phyloP scores from a whole-genome alignment of 2,888 invertebrate genomes.

The Yponomeuta sedellus region DNA sequence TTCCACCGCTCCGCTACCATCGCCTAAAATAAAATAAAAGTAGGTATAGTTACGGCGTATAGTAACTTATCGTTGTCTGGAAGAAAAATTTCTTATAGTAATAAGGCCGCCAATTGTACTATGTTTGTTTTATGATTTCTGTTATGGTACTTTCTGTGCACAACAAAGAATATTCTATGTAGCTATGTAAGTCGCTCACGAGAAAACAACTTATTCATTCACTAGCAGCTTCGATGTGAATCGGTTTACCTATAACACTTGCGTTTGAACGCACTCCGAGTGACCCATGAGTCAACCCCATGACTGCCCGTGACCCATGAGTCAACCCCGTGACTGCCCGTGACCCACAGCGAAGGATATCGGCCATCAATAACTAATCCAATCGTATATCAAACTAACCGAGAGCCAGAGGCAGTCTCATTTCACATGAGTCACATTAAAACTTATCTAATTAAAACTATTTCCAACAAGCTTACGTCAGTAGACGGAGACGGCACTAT shows the following conservation, averaged over 20 bases:
- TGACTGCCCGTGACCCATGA: conserved; percentile 1
- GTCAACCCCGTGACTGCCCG: not conserved
- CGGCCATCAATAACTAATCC: not conserved
- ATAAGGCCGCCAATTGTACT: too few species aligned
- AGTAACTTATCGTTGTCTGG: too few species aligned
- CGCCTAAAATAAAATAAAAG: too few species aligned
- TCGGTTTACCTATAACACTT: not conserved
- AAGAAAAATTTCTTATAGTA: too few species aligned
- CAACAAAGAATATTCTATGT: too few species aligned
- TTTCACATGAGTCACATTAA: conserved; percentile 7
- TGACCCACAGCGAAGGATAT: not conserved
- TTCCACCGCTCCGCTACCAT: too few species aligned
- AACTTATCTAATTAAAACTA: conserved; percentile 6
- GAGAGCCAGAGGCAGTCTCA: not conserved
- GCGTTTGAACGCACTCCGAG: not conserved
- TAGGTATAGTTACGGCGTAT: too few species aligned
- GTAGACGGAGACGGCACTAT: conserved; percentile 36
- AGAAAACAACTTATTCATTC: too few species aligned
- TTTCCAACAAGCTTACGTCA: conserved; percentile 42
- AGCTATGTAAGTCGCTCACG: too few species aligned
- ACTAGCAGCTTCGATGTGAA: too few species aligned
- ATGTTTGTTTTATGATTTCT: too few species aligned
- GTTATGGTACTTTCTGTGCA: too few species aligned
- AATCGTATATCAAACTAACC: not conserved
- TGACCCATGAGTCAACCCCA: not conserved